A percentile compares a stretch with the other conserved stretches of the same genome.
Conservation (phyloP, 2,797 vertebrate species). For the Phoeniculus purpureus region DNA sequence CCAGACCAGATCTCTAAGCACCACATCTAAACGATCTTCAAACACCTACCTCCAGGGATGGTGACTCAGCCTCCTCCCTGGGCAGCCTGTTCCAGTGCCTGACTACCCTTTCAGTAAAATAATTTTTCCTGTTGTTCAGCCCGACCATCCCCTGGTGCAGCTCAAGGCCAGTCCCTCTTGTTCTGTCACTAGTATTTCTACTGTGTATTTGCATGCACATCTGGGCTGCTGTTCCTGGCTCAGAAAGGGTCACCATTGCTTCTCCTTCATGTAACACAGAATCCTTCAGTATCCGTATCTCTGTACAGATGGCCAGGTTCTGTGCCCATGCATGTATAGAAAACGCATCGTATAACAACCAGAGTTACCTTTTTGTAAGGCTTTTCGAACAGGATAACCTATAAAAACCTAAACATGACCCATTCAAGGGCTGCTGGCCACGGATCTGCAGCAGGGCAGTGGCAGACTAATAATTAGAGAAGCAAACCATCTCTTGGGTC, state of each 20-base stretch:
- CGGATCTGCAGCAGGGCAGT: not conserved
- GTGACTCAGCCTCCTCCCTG: no score
- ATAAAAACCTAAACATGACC: not conserved
- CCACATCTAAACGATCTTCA: no score
- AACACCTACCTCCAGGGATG: no score
- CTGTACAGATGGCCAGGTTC: not conserved
- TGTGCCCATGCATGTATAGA: not conserved
- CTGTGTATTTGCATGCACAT: not conserved
- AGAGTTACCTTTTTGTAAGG: not conserved
- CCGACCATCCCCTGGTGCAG: no score
- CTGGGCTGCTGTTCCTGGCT: not conserved
- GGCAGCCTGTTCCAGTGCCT: no score
- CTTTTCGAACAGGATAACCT: not conserved
- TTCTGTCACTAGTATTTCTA: not conserved
- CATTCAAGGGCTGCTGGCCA: not conserved
- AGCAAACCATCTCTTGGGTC: not conserved
- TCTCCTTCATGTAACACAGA: accelerated
- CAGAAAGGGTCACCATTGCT: not conserved
- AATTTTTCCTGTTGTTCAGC: no score
- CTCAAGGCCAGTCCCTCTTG: no score
- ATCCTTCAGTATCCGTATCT: not conserved
- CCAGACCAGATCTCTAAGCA: no score
- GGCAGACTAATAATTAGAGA: not conserved
- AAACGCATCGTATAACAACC: not conserved
- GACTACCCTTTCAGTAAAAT: no score